A percentile compares a stretch with the other conserved stretches of the same genome.
phyloP scores from a whole-genome alignment of 2,113 vertebrate species.

The Macrotus californicus region DNA sequence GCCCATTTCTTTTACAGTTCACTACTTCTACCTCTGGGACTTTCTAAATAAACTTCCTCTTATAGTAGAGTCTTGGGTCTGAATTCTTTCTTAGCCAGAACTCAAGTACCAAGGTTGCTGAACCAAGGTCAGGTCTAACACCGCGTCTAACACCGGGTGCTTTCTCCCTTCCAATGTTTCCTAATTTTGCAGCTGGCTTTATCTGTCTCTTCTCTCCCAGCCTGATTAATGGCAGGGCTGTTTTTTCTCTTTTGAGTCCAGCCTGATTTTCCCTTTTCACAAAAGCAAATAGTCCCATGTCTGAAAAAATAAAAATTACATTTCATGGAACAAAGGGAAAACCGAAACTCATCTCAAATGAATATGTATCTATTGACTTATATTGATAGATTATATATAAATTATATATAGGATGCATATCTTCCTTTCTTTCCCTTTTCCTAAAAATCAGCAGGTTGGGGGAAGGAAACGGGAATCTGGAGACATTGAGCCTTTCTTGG shows the following conservation, averaged over 20 bases:
- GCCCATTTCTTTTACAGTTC: background rate
- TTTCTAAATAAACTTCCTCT: background rate
- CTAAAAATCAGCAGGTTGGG: background rate
- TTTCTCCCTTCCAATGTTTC: background rate
- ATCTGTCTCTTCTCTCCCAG: background rate
- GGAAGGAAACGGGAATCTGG: background rate
- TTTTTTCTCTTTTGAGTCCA: background rate
- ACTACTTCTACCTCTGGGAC: background rate
- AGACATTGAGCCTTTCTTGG: background rate
- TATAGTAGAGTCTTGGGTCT: background rate
- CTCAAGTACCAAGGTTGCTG: background rate
- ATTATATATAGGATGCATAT: background rate
- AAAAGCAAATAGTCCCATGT: background rate
- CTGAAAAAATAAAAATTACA: background rate
- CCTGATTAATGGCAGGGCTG: background rate
- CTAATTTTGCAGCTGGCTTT: background rate
- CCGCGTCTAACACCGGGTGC: background rate
- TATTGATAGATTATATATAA: background rate
- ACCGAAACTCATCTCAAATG: background rate
- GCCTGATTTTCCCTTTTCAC: background rate
- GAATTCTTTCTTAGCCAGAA: background rate
- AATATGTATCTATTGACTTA: background rate
- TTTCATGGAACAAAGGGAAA: conserved; percentile 13
- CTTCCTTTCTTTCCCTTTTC: background rate
- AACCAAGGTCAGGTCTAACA: background rate